A percentile compares a stretch with the other conserved stretches of the same genome.
Evolutionary conservation across 2,113 vertebrate genomes (phyloP).

Genomic region (Crypturellus undulatus): DNA sequence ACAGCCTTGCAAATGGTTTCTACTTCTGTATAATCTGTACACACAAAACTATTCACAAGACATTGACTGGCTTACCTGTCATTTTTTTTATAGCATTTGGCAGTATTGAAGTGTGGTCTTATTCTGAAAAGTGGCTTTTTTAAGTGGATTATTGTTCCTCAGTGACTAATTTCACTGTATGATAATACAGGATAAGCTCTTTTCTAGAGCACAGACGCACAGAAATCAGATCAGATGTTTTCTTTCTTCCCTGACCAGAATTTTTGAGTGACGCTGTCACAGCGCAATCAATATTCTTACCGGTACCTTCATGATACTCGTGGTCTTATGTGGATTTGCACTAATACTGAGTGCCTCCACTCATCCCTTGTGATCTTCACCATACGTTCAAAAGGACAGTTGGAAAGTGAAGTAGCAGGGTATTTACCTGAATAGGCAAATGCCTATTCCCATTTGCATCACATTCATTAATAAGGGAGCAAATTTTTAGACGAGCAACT

Average conservation of each 20-base stretch:
- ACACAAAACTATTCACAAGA: background rate
- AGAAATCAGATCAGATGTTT: background rate
- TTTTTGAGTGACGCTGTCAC: background rate
- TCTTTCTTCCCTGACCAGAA: background rate
- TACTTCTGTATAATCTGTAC: background rate
- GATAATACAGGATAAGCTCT: background rate
- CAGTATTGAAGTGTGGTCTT: background rate
- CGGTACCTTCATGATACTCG: background rate
- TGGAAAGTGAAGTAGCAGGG: background rate
- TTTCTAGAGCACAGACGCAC: background rate
- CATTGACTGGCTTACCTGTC: background rate
- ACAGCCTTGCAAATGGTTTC: background rate
- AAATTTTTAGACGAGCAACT: background rate
- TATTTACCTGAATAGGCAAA: background rate
- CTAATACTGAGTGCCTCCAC: background rate
- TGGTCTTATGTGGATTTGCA: background rate
- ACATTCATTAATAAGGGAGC: background rate
- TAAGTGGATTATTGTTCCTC: background rate
- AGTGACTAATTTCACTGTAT: background rate
- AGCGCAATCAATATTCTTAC: rapidly evolving
- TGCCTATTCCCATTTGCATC: background rate
- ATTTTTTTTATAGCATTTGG: background rate
- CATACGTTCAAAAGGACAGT: rapidly evolving
- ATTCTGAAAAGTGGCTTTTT: background rate
- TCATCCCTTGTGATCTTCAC: background rate